A percentile compares a stretch with the other conserved stretches of the same genome.
These are phyloP conservation scores for Phymorhynchus buccinoides DNA, from an alignment of 1,140 invertebrate species.

Conservation along the genomic window DNA sequence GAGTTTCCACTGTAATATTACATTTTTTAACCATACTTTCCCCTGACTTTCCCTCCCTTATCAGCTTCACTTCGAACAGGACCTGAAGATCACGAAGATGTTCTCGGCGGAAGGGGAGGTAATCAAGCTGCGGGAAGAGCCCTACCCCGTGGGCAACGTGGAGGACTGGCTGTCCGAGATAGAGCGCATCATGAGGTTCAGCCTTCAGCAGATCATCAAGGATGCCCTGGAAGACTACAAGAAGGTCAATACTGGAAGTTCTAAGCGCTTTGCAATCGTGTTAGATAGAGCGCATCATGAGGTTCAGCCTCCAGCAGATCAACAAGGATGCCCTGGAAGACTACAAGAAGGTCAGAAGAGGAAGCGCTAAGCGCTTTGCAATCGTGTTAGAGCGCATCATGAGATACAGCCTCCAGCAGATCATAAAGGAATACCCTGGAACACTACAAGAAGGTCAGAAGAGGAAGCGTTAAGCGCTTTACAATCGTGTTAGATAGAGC, in stretches of 20 bases:
- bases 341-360: conserved; percentile 71
- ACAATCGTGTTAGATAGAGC: too few species aligned
- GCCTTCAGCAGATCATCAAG: conserved; percentile 67
- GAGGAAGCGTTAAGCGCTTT: too few species aligned
- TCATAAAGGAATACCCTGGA: conserved; percentile 68
- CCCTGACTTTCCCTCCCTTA: neutral
- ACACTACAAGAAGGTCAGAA: conserved; percentile 71
- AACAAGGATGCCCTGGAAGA: conserved; percentile 68
- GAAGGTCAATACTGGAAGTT: conserved; percentile 51
- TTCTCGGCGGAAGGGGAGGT: conserved; percentile 73
- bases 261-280: neutral
- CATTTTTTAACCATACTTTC: too few species aligned
- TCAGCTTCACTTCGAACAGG: conserved; percentile 73
- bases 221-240: conserved; percentile 69
- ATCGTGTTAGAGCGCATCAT: conserved; percentile 72
- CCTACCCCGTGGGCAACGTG: conserved; percentile 74
- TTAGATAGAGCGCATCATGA: conserved; percentile 73
- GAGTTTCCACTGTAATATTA: too few species aligned
- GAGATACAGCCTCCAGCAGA: conserved; percentile 69
- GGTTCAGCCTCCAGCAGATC: conserved; percentile 68
- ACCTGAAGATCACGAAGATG: conserved; percentile 73
- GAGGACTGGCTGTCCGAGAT: conserved; percentile 75
- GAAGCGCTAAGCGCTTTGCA: too few species aligned
- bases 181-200: conserved; percentile 72
- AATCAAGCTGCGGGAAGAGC: conserved; percentile 68